These are phyloP conservation scores for Trichonephila inaurata DNA, from an alignment of 1,140 invertebrate genomes.

Conservation along the genomic window DNA sequence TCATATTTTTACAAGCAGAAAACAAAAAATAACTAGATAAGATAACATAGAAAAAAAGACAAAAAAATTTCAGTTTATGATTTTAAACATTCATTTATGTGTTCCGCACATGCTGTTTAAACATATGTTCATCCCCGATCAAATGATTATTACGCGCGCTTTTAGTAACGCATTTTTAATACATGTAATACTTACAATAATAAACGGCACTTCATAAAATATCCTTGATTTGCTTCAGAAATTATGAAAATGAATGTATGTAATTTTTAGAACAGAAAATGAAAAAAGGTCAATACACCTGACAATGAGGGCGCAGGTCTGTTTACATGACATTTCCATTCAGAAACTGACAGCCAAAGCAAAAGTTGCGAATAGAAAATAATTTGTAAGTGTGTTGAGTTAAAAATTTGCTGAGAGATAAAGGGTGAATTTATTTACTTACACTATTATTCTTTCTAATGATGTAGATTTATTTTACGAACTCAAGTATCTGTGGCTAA, in stretches of 20 bases:
- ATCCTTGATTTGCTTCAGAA: background rate
- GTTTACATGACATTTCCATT: slow-evolving; percentile 17
- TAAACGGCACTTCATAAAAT: background rate
- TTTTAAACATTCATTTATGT: background rate
- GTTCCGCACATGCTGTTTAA: background rate
- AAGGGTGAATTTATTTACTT: too few species aligned
- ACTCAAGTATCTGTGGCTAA: too few species aligned
- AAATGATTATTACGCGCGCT: background rate
- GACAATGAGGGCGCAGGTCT: background rate
- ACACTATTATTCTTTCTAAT: too few species aligned
- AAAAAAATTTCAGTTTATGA: too few species aligned
- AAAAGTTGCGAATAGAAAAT: background rate
- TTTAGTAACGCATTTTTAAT: background rate
- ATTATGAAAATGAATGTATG: background rate
- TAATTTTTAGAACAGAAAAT: background rate
- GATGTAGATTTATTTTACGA: too few species aligned
- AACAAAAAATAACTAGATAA: too few species aligned
- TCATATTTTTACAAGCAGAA: too few species aligned
- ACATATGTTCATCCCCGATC: background rate
- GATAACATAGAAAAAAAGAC: too few species aligned
- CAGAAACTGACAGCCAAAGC: background rate
- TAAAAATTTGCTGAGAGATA: background rate
- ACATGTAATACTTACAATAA: background rate
- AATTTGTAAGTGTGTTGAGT: background rate
- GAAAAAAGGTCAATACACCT: slow-evolving; percentile 19